Base-by-base conservation (phyloP, 2,888 invertebrate genomes). In the Agrotis exclamationis region DNA sequence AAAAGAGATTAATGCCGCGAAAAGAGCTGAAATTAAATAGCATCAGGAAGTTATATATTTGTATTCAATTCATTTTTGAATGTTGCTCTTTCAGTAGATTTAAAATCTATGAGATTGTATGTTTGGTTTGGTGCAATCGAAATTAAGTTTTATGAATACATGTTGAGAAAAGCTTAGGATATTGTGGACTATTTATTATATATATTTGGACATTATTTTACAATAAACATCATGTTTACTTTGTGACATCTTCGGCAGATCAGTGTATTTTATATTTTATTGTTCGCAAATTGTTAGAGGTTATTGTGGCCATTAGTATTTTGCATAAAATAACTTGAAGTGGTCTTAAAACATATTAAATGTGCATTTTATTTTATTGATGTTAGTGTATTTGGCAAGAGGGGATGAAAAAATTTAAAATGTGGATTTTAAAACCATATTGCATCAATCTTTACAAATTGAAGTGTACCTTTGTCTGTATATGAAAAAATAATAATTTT, bases 301-400 rank as follows among this genome's bases (percentile, higher is more conserved):
- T 84, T 80, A 87, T 83, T 85, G 92, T 92, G 93, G 93, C 94
- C 93, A 93, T 94, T 91, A 86, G 87, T 88, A 83, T 88, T 89
- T 89, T 87, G 87, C 84, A 88, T 89, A 86, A 86, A 89, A 84
- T 85, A 76, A 70, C 51, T 81, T 66, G 56, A 7, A 57, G 63
- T 71, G 75, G 69, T 63, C 69, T 56, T 58, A 60, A 56, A 85
- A 83, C 76, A 80, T 60, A 70, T 78, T 63, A 68, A 80, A 86
- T 86, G 76, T 71, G 81, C 85, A 76, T 84, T 71, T 82, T 84
- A 76, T 81, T 76, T 76, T 72, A 75, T 81, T 59, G 73, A 70
- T 79, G 76, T 84, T 67, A 79, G 77, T 76, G 63, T 64, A 79
- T 86, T 85, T 82, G 91, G 92, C 93, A 92, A n/a, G 91, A 92